These are phyloP conservation scores for Xenus cinereus DNA, from an alignment of 2,113 vertebrate species.

Conservation along the genomic window DNA sequence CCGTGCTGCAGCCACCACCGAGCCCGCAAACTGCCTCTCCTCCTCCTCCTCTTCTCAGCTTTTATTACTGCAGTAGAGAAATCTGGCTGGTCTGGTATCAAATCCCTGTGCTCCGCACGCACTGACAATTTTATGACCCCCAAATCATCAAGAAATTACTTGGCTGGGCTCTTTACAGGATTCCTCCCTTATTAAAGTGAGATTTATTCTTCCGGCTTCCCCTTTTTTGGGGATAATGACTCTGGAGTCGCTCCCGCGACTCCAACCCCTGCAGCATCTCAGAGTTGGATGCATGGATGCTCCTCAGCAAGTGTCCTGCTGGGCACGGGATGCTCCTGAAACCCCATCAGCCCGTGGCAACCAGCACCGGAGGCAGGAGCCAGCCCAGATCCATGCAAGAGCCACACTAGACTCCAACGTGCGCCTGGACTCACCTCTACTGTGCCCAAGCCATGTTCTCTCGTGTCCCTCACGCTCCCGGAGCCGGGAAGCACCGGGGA, in stretches of 20 bases:
- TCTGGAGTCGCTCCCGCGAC: background rate
- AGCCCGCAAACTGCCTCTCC: background rate
- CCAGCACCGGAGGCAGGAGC: background rate
- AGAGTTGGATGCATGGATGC: accelerated
- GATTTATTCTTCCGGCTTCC: background rate
- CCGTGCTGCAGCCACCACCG: accelerated
- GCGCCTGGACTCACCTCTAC: background rate
- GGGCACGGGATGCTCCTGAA: background rate
- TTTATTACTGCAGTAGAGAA: background rate
- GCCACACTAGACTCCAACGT: accelerated
- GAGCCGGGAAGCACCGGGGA: background rate
- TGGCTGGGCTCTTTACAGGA: background rate
- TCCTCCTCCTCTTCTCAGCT: background rate
- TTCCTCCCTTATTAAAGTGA: background rate
- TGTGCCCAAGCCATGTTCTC: background rate
- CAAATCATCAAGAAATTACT: constrained; percentile 26
- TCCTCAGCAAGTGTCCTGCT: background rate
- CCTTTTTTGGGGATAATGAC: background rate
- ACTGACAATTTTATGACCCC: constrained; percentile 21
- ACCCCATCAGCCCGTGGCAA: accelerated
- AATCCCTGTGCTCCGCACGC: background rate
- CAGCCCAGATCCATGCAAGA: background rate
- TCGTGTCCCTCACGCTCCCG: accelerated
- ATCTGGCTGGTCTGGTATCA: background rate
- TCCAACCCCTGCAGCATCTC: background rate